Percentiles rank a stretch among this genome's conserved stretches.
phyloP scores from a whole-genome alignment of 2,113 vertebrate species.

The Isurus oxyrinchus region DNA sequence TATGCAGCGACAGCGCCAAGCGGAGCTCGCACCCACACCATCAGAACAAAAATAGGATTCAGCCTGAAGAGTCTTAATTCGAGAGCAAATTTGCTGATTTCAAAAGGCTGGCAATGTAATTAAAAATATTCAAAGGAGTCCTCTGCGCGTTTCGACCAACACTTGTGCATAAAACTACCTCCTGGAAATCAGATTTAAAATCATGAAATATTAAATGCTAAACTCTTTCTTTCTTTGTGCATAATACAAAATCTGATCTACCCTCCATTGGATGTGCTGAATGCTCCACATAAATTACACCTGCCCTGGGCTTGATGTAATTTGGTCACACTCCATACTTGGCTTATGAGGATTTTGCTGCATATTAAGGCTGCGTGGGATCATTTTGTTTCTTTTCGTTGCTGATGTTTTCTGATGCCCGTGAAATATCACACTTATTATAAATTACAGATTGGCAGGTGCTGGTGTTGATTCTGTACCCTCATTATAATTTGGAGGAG shows the following conservation, averaged over 20 bases:
- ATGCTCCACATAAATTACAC: neutral
- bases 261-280: neutral
- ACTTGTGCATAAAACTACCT: neutral
- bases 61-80: slow-evolving; percentile 29
- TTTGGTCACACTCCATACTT: neutral
- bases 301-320: neutral
- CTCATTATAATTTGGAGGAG: neutral
- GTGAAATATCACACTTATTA: slow-evolving; percentile 15
- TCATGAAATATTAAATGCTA: slow-evolving; percentile 18
- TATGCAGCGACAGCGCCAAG: neutral
- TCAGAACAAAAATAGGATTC: slow-evolving; percentile 19
- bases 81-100: neutral
- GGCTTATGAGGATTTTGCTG: neutral
- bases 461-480: neutral
- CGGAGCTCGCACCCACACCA: neutral
- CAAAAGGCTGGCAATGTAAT: slow-evolving; percentile 1
- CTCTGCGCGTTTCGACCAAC: neutral
- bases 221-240: neutral
- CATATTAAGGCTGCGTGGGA: slow-evolving; percentile 4
- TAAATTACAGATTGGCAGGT: neutral
- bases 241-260: neutral
- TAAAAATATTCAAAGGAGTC: neutral
- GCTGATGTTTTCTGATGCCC: neutral
- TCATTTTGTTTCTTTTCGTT: slow-evolving; percentile 13
- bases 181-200: slow-evolving; percentile 27